These are phyloP conservation scores for Callinectes sapidus DNA, from an alignment of 2,888 invertebrate genomes.

Conservation along the genomic window DNA sequence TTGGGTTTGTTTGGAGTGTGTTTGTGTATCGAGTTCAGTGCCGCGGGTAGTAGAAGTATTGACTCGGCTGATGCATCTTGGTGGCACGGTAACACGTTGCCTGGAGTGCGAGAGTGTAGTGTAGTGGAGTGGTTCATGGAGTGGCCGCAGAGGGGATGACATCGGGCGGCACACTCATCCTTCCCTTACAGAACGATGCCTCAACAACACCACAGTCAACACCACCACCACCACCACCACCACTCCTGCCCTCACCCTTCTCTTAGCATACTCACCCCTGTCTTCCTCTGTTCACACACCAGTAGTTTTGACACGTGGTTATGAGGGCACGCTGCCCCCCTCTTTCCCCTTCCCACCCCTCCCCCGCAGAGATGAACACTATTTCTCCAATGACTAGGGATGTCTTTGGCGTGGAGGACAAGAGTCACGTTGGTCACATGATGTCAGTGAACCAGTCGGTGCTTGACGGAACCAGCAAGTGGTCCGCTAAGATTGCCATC, in stretches of 20 bases:
- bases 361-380: slow-evolving; percentile 60
- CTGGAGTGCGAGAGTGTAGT: not conserved
- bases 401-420: slow-evolving; percentile 96
- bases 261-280: not conserved
- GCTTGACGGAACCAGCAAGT: slow-evolving; percentile 99
- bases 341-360: not conserved
- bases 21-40: not conserved
- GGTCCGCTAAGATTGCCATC: slow-evolving; percentile 99
- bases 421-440: slow-evolving; percentile 96
- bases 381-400: slow-evolving; percentile 81
- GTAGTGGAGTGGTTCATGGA: not conserved
- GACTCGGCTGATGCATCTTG: not conserved
- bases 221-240: not conserved
- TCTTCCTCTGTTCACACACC: not conserved
- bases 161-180: slow-evolving; percentile 28
- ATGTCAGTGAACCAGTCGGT: slow-evolving; percentile 98
- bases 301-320: not conserved
- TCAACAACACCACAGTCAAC: not conserved
- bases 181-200: slow-evolving; percentile 34
- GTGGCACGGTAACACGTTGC: not conserved
- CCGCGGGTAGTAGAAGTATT: slow-evolving; percentile 1
- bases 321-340: not conserved
- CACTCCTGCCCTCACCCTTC: not conserved
- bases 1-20: not conserved
- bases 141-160: slow-evolving; percentile 25